These are phyloP conservation scores for Antheraea mylitta DNA, from an alignment of 1,140 invertebrate genomes.

Conservation along the genomic window DNA sequence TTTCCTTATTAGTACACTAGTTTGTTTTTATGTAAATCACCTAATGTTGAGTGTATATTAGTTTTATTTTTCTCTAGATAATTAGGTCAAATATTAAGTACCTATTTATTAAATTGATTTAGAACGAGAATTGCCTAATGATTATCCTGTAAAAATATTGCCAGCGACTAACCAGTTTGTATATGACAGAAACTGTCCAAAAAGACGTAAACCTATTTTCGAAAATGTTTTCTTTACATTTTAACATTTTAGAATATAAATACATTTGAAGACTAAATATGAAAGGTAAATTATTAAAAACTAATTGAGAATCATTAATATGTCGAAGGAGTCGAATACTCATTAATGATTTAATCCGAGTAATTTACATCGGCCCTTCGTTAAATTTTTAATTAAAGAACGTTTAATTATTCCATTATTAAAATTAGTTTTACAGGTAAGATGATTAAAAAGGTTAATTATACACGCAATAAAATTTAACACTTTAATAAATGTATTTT, in stretches of 20 bases:
- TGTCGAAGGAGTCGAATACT: constrained; percentile 10
- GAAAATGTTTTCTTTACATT: no score
- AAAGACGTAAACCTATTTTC: no score
- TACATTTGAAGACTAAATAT: background rate
- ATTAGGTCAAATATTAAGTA: no score
- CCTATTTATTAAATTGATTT: no score
- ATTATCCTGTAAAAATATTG: no score
- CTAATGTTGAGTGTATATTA: no score
- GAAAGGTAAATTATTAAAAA: constrained; percentile 10
- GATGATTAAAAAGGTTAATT: background rate
- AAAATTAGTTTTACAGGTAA: background rate
- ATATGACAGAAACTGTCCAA: no score
- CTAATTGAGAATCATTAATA: constrained; percentile 15
- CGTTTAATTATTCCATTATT: background rate
- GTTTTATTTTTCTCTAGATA: no score
- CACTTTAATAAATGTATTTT: background rate
- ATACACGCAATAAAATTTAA: background rate
- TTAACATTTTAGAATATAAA: background rate
- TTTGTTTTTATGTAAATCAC: no score
- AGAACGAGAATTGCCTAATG: no score
- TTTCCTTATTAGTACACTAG: no score
- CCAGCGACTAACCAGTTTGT: no score
- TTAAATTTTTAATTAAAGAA: background rate
- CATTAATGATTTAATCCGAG: constrained; percentile 16
- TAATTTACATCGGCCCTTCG: constrained; percentile 6